phyloP scores from a whole-genome alignment of 2,888 invertebrate genomes.

The Diloba caeruleocephala region DNA sequence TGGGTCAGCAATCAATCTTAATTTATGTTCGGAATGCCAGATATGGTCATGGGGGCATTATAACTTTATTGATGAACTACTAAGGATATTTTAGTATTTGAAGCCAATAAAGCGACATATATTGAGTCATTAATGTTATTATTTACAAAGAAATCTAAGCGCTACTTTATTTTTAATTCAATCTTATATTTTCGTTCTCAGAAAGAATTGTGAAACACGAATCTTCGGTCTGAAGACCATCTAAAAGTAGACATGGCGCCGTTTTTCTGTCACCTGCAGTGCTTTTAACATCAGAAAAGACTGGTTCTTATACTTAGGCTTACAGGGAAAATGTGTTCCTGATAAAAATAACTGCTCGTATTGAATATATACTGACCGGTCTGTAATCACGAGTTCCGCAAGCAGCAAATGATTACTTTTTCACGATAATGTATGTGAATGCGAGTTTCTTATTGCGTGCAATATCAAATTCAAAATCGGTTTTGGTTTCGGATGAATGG shows the following conservation, averaged over 20 bases:
- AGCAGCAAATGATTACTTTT: slow-evolving; percentile 32
- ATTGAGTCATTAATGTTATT: too few species aligned
- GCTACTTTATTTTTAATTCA: slow-evolving; percentile 23
- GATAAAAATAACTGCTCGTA: slow-evolving; percentile 54
- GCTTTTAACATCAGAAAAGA: slow-evolving; percentile 38
- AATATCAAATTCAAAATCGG: slow-evolving; percentile 23
- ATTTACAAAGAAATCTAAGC: too few species aligned
- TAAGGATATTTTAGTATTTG: slow-evolving; percentile 1
- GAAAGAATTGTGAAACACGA: slow-evolving; percentile 29
- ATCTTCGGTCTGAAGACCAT: slow-evolving; percentile 16
- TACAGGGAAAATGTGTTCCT: slow-evolving; percentile 50
- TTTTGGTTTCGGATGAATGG: slow-evolving; percentile 17
- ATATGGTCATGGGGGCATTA: too few species aligned
- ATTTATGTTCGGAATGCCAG: slow-evolving; percentile 29
- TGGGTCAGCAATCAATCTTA: slow-evolving; percentile 7
- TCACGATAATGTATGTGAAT: slow-evolving; percentile 21
- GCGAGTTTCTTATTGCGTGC: slow-evolving; percentile 14
- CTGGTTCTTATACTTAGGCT: slow-evolving; percentile 32
- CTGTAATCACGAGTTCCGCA: slow-evolving; percentile 33
- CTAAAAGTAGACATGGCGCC: slow-evolving; percentile 33
- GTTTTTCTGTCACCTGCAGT: slow-evolving; percentile 9
- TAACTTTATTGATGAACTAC: not conserved
- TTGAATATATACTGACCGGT: slow-evolving; percentile 42
- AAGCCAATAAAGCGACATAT: too few species aligned
- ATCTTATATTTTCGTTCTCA: slow-evolving; percentile 12